Evolutionary conservation across 2,888 invertebrate species (phyloP), one percentile per base, ranked within the genome.

Genomic region (Apeira syringaria): DNA sequence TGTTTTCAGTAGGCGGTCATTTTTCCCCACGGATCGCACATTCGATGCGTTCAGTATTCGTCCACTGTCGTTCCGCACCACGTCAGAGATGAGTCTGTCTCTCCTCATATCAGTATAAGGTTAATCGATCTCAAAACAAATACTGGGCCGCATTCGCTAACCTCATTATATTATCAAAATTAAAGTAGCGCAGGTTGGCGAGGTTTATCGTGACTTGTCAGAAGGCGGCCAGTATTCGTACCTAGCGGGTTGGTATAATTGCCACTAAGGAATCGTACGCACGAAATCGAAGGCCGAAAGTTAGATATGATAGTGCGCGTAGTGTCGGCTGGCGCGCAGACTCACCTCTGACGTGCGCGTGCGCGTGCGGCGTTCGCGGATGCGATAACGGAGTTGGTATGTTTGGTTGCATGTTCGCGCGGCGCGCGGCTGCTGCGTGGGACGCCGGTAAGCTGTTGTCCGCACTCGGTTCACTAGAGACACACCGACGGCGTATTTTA

Each of bases 381-480:
- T 64, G 68, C 64, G 60, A 54, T 68, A 66, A 69, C 69, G 67
- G 55, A 52, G 69, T 64, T n/a, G 74, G 70, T 73, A 53, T 81
- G 80, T 80, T 78, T 82, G 80, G 76, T 84, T 83, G 83, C 81
- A 84, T 84, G 84, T 85, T 59, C 68, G 70, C 61, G 53, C 58
- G 52, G 58, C 53, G 62, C 62, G 59, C 64, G 60, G 65, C 61
- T 66, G 55, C 61, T 64, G 68, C 67, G 67, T 54, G 65, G 56
- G 69, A 68, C 44, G 44, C 39, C 75, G 85, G 83, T 84, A 83
- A 84, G 84, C 78, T 65, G 50, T 61, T 55, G 58, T 56, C 61
- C 59, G 61, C 44, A 17, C 33, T 43, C 26, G 33, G 39, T 27
- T 33, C 28, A 27, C 72, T 67, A 63, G 66, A 62, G 60, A 59